phyloP scores from a whole-genome alignment of 1,140 invertebrate genomes.

The Drosophila subpulchrella region DNA sequence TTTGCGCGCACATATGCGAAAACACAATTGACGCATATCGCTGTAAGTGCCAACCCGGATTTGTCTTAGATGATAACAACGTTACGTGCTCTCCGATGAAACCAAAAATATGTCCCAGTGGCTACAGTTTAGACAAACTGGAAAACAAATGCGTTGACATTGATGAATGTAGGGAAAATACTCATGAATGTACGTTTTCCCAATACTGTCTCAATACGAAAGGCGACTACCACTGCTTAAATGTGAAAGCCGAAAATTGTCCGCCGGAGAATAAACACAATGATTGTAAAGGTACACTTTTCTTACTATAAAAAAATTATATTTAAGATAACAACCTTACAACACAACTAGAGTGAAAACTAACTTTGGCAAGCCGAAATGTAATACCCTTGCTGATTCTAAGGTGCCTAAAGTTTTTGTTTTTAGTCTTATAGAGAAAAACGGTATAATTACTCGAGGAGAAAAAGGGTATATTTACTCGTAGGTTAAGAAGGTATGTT shows the following conservation, averaged over 20 bases:
- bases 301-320: not conserved
- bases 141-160: constrained; percentile 85
- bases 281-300: constrained; percentile 59
- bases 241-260: constrained; percentile 50
- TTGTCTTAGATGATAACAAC: constrained; percentile 87
- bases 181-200: constrained; percentile 86
- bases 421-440: too few relatives aligned
- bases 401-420: too few relatives aligned
- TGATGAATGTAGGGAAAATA: constrained; percentile 88
- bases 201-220: constrained; percentile 77
- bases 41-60: constrained; percentile 90
- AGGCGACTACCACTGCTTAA: constrained; percentile 70
- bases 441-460: too few relatives aligned
- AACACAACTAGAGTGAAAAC: too few relatives aligned
- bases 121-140: constrained; percentile 46
- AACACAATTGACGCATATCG: constrained; percentile 88
- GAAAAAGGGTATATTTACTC: too few relatives aligned
- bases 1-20: constrained; percentile 90
- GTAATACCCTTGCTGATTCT: too few relatives aligned
- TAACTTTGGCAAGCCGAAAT: too few relatives aligned
- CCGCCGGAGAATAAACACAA: constrained; percentile 34
- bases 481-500: too few relatives aligned
- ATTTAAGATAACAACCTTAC: not conserved
- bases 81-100: constrained; percentile 86
- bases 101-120: constrained; percentile 35